Evolutionary conservation across 2,888 invertebrate species (phyloP).

Genomic region (Linnaemya tessellans): DNA sequence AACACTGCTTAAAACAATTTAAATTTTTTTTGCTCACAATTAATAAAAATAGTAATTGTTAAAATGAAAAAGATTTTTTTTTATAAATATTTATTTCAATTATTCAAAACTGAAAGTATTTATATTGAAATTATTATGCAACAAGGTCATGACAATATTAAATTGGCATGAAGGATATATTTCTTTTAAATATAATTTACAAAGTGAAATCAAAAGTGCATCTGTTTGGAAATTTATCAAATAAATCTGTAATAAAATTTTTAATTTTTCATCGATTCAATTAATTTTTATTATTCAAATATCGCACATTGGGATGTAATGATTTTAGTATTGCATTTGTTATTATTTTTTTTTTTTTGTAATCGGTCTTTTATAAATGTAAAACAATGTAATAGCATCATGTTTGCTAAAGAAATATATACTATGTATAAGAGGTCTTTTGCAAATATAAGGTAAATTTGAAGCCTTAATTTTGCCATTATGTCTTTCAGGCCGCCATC

Average conservation of each 20-base stretch:
- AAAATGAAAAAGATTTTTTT: not conserved
- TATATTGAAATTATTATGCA: not conserved
- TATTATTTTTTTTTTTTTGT: too few relatives aligned
- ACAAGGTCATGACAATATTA: not conserved
- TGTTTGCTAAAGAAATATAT: too few relatives aligned
- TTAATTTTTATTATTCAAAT: not conserved
- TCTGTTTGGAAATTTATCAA: not conserved
- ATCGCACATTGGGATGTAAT: too few relatives aligned
- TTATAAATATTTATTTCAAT: not conserved
- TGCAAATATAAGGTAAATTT: too few relatives aligned
- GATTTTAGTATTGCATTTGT: too few relatives aligned
- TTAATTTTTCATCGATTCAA: not conserved
- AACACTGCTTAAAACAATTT: too few relatives aligned
- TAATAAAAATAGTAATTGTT: not conserved
- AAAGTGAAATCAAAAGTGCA: slow-evolving; percentile 46
- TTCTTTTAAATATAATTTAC: slow-evolving; percentile 17
- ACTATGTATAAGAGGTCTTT: too few relatives aligned
- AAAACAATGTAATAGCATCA: too few relatives aligned
- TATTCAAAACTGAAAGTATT: not conserved
- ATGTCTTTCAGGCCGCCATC: too few relatives aligned
- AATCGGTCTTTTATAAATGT: too few relatives aligned
- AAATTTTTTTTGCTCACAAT: not conserved
- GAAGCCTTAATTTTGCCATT: too few relatives aligned
- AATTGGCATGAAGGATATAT: not conserved
- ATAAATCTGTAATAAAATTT: not conserved